Evolutionary conservation across 1,140 invertebrate species (phyloP).

Genomic region (Drosophila serrata): DNA sequence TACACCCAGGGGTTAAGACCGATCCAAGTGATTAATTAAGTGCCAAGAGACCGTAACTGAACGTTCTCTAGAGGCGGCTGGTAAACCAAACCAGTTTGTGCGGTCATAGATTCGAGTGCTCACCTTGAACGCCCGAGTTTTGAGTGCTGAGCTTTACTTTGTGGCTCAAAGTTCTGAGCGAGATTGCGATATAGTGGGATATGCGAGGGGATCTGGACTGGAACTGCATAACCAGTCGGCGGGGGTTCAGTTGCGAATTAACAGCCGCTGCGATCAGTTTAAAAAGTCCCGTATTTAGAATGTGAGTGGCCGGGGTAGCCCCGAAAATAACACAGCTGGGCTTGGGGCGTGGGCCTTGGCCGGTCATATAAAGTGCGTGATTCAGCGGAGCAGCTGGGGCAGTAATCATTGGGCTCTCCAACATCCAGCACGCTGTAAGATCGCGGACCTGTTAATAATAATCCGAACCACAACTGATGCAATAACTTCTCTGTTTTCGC

Average conservation of each 20-base stretch:
- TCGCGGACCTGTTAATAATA: constrained; percentile 4
- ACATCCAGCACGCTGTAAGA: constrained; percentile 37
- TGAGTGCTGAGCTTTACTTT: constrained; percentile 10
- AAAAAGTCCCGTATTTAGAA: constrained; percentile 48
- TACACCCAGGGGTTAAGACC: constrained; percentile 16
- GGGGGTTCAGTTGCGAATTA: constrained; percentile 57
- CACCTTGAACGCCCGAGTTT: constrained; percentile 39
- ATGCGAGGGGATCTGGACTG: constrained; percentile 35
- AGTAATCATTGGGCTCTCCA: constrained; percentile 44
- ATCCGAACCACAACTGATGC: constrained; percentile 1
- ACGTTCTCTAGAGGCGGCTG: constrained; percentile 21
- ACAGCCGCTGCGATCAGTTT: constrained; percentile 45
- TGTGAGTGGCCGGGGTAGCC: constrained; percentile 41
- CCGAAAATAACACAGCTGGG: constrained; percentile 61
- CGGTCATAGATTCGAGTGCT: constrained; percentile 39
- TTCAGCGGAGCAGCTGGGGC: constrained; percentile 45
- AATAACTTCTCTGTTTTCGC: constrained; percentile 19
- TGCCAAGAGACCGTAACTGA: constrained; percentile 13
- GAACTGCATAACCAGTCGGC: constrained; percentile 52
- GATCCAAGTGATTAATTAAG: constrained; percentile 26
- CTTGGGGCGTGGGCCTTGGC: constrained; percentile 22
- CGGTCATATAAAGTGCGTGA: constrained; percentile 68
- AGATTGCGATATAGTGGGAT: background rate
- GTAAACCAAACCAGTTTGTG: constrained; percentile 43
- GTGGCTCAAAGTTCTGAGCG: constrained; percentile 38